Base-by-base conservation (phyloP, 1,140 invertebrate genomes). In the silkworm (Bombyx mori) region DNA sequence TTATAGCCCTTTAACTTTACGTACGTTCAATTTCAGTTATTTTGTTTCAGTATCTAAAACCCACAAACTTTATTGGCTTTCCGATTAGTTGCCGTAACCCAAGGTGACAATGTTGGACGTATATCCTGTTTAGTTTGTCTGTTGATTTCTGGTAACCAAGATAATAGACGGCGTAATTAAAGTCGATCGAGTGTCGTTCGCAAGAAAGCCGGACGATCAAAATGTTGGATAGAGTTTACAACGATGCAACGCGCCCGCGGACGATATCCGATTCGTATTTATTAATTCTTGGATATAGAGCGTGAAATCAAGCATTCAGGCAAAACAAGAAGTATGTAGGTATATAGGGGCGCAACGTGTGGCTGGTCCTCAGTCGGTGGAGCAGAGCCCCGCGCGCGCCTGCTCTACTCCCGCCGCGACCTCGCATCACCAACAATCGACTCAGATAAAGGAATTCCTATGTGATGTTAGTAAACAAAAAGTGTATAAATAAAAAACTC, bases 391-490 rank as follows among this genome's bases (percentile, higher is more conserved):
- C 58, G 62, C 62, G 66, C 58, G 68, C 54, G 66, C 60, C 52
- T 62, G 60, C 54, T 42, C 61, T 57, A 54, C 57, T 59, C 57
- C 57, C 54, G 57, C 56, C 53, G 53, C 48, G 18, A 48, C 46
- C 45, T 58, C 57, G 53, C 50, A 50, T 56, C 49, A 46, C 60
- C 46, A 53, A 62, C 65, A 71, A 70, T 69, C 70, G 66, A 63
- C 50, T 67, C 58, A 69, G 66, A 71, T 73, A 73, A 77, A 83
- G 66, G 68, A 74, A 75, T 77, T 71, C 68, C 60, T 75, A 74
- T 83, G 79, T 86, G 74, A 83, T 86, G 81, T 84, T 86, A 77
- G 79, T 84, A 83, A 82, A 84, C 76, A 84, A 79, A 79, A 79
- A 78, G 80, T 82, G 79, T 77, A 75, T 75, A 77, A 72, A 84